These are phyloP conservation scores for Cyanistes caeruleus DNA, from an alignment of 2,113 vertebrate species.

Conservation along the genomic window DNA sequence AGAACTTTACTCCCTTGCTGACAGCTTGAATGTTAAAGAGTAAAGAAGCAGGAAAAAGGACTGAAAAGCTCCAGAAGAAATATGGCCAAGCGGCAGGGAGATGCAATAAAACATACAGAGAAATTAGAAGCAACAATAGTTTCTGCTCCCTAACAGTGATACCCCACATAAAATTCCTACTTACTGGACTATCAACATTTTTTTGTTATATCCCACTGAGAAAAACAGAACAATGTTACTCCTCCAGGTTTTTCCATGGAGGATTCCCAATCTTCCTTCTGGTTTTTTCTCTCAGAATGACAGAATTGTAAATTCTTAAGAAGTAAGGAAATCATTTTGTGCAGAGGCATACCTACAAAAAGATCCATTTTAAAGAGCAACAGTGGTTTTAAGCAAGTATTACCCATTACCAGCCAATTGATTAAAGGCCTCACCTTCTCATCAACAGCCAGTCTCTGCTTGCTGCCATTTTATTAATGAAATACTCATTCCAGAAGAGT, in stretches of 20 bases:
- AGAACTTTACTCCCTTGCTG: neutral
- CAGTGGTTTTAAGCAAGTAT: neutral
- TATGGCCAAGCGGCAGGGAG: neutral
- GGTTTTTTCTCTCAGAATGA: neutral
- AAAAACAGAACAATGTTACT: neutral
- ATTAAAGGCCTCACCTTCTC: neutral
- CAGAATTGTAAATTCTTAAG: neutral
- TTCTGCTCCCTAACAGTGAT: neutral
- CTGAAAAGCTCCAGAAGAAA: conserved; percentile 12
- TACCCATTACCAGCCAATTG: neutral
- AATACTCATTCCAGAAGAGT: neutral
- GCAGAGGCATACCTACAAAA: neutral
- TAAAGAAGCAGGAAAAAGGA: neutral
- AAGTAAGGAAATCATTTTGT: neutral
- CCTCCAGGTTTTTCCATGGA: neutral
- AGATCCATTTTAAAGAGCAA: neutral
- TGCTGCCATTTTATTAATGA: neutral
- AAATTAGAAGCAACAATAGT: neutral
- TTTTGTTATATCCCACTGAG: neutral
- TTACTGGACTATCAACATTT: neutral
- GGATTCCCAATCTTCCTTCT: neutral
- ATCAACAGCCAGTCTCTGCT: neutral
- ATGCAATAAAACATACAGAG: neutral
- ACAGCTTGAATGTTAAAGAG: conserved; percentile 29
- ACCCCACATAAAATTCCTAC: neutral